phyloP scores from a whole-genome alignment of 2,113 vertebrate genomes.

The Oncorhynchus nerka region DNA sequence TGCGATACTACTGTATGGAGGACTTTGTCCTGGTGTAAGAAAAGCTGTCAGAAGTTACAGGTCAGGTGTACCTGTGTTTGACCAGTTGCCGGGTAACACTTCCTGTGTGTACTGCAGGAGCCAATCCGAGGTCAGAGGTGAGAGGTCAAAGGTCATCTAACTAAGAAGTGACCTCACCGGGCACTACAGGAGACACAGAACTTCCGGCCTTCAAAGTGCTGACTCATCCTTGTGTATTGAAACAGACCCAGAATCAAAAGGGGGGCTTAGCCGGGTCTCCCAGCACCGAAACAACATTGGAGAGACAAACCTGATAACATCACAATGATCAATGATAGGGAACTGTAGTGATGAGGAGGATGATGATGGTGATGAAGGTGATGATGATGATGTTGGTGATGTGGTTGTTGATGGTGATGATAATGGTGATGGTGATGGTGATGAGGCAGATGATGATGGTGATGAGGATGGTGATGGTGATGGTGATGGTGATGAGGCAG shows the following conservation, averaged over 20 bases:
- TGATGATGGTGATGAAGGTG: slow-evolving; percentile 11
- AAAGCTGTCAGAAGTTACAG: background rate
- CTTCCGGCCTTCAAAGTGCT: too few relatives aligned
- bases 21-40: too few relatives aligned
- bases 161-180: slow-evolving; percentile 9
- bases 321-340: background rate
- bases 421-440: slow-evolving; percentile 30
- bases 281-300: background rate
- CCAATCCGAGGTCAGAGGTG: background rate
- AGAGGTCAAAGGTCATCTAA: slow-evolving; percentile 4
- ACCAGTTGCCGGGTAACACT: slow-evolving; percentile 9
- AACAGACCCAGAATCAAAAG: background rate
- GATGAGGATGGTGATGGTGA: too few relatives aligned
- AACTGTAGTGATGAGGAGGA: background rate
- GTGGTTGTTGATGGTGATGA: slow-evolving; percentile 14
- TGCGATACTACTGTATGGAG: too few relatives aligned
- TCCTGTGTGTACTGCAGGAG: background rate
- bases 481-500: too few relatives aligned
- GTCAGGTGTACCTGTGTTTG: background rate
- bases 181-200: background rate
- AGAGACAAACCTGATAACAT: background rate
- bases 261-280: background rate
- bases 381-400: slow-evolving; percentile 3
- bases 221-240: background rate
- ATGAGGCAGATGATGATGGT: background rate